These are phyloP conservation scores for Mesitornis unicolor DNA, from an alignment of 2,113 vertebrate species.

Conservation along the genomic window DNA sequence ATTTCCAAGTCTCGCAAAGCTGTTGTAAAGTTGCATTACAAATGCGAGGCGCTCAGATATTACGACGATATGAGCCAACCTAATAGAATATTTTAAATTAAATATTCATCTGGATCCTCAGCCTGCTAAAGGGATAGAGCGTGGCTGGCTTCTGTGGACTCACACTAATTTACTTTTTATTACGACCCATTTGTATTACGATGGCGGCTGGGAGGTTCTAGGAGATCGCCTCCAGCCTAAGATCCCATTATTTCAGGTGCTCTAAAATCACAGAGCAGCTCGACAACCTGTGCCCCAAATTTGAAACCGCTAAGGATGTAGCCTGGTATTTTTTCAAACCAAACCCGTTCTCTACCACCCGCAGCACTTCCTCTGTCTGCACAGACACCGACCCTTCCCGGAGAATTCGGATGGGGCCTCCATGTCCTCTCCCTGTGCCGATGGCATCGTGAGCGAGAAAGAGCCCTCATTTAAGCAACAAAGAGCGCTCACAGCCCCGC, in stretches of 20 bases:
- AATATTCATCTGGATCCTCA: conserved; percentile 32
- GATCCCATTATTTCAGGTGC: not conserved
- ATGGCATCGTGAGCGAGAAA: not conserved
- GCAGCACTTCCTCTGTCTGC: not conserved
- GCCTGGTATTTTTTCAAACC: conserved; percentile 21
- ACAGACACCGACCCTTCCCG: not conserved
- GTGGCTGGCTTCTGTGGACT: conserved; percentile 39
- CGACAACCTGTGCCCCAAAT: conserved; percentile 15
- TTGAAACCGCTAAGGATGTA: conserved; percentile 43
- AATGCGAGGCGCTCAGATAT: not conserved
- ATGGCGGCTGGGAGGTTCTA: not conserved
- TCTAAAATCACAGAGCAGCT: not conserved
- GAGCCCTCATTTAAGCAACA: not conserved
- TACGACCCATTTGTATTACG: conserved; percentile 36
- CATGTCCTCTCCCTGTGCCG: not conserved
- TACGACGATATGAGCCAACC: not conserved
- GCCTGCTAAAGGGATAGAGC: not conserved
- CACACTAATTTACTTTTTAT: conserved; percentile 48
- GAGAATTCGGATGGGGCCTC: not conserved
- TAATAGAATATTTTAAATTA: conserved; percentile 13
- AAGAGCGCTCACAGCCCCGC: not conserved
- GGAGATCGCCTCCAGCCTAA: conserved; percentile 7
- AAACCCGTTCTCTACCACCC: not conserved
- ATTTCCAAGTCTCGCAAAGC: not conserved
- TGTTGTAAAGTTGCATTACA: not conserved